Evolutionary conservation across 2,113 vertebrate species (phyloP).

Genomic region (Speoplatyrhinus poulsoni): DNA sequence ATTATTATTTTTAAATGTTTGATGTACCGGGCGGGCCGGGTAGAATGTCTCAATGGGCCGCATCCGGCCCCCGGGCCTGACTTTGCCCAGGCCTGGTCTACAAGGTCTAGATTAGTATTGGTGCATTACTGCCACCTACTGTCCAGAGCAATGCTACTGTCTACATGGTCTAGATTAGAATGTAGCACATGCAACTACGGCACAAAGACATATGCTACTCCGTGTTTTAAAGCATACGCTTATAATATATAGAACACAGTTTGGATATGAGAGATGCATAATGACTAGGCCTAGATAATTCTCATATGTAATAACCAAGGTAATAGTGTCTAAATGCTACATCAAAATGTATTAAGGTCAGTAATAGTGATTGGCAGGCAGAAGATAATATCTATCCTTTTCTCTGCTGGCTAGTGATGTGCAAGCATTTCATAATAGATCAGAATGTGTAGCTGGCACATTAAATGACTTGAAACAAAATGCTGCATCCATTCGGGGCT

Average conservation of each 20-base stretch:
- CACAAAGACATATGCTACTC: too few species aligned
- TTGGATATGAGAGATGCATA: neutral
- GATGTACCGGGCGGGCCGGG: too few species aligned
- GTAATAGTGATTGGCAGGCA: conserved; percentile 45
- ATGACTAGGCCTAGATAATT: neutral
- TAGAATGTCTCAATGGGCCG: too few species aligned
- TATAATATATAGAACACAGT: neutral
- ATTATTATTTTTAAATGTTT: too few species aligned
- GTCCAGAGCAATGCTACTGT: too few species aligned
- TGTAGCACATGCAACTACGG: too few species aligned
- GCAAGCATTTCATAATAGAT: conserved; percentile 19
- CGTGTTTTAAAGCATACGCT: neutral
- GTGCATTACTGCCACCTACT: too few species aligned
- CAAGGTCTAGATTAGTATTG: too few species aligned
- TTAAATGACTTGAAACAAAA: neutral
- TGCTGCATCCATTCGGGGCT: neutral
- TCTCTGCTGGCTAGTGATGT: conserved; percentile 1
- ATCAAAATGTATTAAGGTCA: conserved; percentile 52
- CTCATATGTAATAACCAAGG: conserved; percentile 39
- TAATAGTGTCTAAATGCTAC: conserved; percentile 53
- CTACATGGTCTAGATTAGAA: too few species aligned
- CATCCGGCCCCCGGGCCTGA: too few species aligned
- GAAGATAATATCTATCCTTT: neutral
- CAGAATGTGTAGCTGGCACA: conserved; percentile 15
- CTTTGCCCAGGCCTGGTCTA: too few species aligned